These are phyloP conservation scores for western clawed frog (Xenopus tropicalis) DNA, from an alignment of 2,113 vertebrate genomes.

Conservation along the genomic window DNA sequence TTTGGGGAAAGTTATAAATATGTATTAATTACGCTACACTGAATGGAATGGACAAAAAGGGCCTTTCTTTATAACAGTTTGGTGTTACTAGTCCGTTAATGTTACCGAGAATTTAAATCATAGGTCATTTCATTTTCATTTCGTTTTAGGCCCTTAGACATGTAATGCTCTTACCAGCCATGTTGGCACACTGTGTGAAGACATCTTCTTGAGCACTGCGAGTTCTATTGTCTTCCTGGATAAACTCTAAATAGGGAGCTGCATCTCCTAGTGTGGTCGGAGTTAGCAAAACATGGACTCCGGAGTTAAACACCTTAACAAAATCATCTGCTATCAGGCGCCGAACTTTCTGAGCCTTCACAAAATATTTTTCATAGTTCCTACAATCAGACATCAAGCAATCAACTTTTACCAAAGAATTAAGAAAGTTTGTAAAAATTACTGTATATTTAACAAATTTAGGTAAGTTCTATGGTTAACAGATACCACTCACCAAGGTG, in stretches of 20 bases:
- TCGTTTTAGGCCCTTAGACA: too few species aligned
- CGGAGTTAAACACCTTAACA: slow-evolving; percentile 70
- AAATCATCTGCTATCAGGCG: slow-evolving; percentile 89
- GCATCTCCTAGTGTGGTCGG: slow-evolving; percentile 86
- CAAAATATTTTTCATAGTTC: slow-evolving; percentile 87
- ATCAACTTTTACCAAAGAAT: background rate
- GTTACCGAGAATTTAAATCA: too few species aligned
- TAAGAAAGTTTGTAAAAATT: too few species aligned
- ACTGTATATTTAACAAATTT: too few species aligned
- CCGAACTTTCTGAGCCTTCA: slow-evolving; percentile 90
- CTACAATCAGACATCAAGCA: slow-evolving; percentile 54
- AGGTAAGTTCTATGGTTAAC: too few species aligned
- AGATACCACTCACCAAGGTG: too few species aligned
- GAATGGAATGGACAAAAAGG: too few species aligned
- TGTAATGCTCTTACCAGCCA: slow-evolving; percentile 75
- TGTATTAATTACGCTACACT: too few species aligned
- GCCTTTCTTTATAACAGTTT: too few species aligned
- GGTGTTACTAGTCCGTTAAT: too few species aligned
- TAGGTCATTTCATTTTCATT: too few species aligned
- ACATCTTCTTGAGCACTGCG: slow-evolving; percentile 86
- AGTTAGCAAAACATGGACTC: slow-evolving; percentile 86
- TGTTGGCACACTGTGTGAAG: slow-evolving; percentile 89
- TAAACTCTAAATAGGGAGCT: slow-evolving; percentile 70
- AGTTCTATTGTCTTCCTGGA: slow-evolving; percentile 88
- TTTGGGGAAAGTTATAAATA: too few species aligned